phyloP scores from a whole-genome alignment of 2,797 vertebrate species.

The Nannoperca australis region DNA sequence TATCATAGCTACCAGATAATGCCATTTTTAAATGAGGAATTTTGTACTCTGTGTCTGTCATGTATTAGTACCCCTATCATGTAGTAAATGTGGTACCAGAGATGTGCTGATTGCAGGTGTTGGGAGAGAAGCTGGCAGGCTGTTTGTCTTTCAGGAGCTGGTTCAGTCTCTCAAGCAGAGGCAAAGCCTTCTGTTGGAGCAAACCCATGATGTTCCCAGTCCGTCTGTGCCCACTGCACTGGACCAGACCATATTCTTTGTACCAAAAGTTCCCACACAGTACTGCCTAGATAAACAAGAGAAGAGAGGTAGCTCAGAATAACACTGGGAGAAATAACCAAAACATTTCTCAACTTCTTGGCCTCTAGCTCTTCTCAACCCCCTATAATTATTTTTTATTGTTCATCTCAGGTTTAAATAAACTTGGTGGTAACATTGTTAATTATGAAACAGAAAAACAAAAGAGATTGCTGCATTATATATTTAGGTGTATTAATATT shows the following conservation, averaged over 20 bases:
- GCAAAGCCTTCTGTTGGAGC: slow-evolving; percentile 84
- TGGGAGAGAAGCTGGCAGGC: slow-evolving; percentile 51
- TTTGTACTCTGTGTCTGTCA: not conserved
- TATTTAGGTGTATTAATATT: slow-evolving; percentile 9
- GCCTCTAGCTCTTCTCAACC: too few relatives aligned
- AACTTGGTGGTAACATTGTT: not conserved
- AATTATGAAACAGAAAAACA: slow-evolving; percentile 6
- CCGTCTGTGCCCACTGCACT: slow-evolving; percentile 45
- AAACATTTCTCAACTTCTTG: not conserved
- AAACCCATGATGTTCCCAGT: slow-evolving; percentile 46
- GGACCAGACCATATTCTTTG: slow-evolving; percentile 83
- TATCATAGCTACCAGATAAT: not conserved
- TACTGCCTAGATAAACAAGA: slow-evolving; percentile 79
- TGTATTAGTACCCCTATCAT: not conserved
- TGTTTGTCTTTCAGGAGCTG: slow-evolving; percentile 80
- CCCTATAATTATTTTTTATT: not conserved
- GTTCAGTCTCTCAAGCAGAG: slow-evolving; percentile 84
- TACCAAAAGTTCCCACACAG: slow-evolving; percentile 84
- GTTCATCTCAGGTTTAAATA: slow-evolving; percentile 7
- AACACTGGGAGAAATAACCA: not conserved
- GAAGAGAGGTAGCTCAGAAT: not conserved
- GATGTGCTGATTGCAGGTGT: slow-evolving; percentile 63
- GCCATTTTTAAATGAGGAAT: not conserved
- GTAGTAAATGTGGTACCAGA: slow-evolving; percentile 62
- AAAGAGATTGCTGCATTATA: not conserved